Evolutionary conservation across 2,113 vertebrate species (phyloP).

Genomic region (Alosa alosa): DNA sequence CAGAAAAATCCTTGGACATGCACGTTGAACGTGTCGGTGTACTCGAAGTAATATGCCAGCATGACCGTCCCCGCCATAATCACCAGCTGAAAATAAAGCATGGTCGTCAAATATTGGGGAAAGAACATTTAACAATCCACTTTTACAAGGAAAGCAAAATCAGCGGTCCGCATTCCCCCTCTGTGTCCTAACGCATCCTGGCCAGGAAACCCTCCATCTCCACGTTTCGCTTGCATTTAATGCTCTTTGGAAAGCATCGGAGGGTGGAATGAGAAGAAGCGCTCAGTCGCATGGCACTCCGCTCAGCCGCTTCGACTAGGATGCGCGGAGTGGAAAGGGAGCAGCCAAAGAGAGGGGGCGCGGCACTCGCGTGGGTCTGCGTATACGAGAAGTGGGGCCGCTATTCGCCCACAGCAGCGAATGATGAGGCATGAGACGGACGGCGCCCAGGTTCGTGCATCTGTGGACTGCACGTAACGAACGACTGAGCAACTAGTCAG

Average conservation of each 20-base stretch:
- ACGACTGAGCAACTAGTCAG: conserved; percentile 26
- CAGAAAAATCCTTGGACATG: conserved; percentile 97
- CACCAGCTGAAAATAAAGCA: conserved; percentile 99
- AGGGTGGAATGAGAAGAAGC: conserved; percentile 41
- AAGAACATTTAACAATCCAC: conserved; percentile 64
- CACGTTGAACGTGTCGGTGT: conserved; percentile 94
- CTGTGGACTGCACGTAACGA: not conserved
- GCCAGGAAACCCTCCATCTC: conserved; percentile 59
- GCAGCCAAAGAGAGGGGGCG: conserved; percentile 12
- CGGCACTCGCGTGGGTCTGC: conserved; percentile 7
- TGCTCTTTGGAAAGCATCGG: conserved; percentile 53
- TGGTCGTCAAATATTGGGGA: conserved; percentile 67
- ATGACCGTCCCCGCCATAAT: conserved; percentile 97
- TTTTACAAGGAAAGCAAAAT: conserved; percentile 40
- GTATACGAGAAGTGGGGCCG: conserved; percentile 10
- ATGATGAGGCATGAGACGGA: conserved; percentile 38
- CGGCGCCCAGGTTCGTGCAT: conserved; percentile 20
- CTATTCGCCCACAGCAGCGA: conserved; percentile 24
- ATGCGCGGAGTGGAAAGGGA: conserved; percentile 26
- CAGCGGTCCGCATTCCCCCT: conserved; percentile 29
- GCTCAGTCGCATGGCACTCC: conserved; percentile 33
- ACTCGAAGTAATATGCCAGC: conserved; percentile 97
- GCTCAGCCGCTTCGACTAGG: conserved; percentile 25
- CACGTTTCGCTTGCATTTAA: conserved; percentile 53
- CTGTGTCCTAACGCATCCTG: conserved; percentile 44